Conservation (phyloP, 2,113 vertebrate species). For the Periophthalmodon schlosseri region DNA sequence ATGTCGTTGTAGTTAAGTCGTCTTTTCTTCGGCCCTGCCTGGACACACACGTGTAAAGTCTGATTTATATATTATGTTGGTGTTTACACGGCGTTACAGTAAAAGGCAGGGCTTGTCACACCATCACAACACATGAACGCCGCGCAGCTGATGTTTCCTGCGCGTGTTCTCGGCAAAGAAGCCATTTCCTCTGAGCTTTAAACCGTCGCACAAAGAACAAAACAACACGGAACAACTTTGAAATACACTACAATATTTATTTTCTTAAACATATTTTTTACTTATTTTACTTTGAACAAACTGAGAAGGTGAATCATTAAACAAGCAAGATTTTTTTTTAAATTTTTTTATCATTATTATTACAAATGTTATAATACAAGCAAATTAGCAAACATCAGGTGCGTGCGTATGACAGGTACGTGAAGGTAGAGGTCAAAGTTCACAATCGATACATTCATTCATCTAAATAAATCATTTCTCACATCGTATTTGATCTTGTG, state of each 20-base stretch:
- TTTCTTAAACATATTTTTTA: too few species aligned
- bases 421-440: too few species aligned
- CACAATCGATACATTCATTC: too few species aligned
- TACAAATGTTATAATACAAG: too few species aligned
- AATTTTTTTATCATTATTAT: too few species aligned
- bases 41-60: slow-evolving; percentile 15
- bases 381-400: too few species aligned
- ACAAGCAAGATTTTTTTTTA: too few species aligned
- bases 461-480: too few species aligned
- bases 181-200: slow-evolving; percentile 28
- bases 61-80: slow-evolving; percentile 2
- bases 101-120: not conserved
- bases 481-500: too few species aligned
- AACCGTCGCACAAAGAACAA: not conserved
- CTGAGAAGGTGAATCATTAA: too few species aligned
- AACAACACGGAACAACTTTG: not conserved
- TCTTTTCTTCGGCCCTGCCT: slow-evolving; percentile 37
- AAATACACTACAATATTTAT: not conserved
- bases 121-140: not conserved
- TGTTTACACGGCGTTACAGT: not conserved
- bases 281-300: too few species aligned
- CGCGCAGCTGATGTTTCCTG: slow-evolving; percentile 12
- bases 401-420: too few species aligned
- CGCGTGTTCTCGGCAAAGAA: slow-evolving; percentile 27
- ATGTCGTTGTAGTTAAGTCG: slow-evolving; percentile 38